phyloP scores from a whole-genome alignment of 2,797 vertebrate species.

The Lutra lutra region DNA sequence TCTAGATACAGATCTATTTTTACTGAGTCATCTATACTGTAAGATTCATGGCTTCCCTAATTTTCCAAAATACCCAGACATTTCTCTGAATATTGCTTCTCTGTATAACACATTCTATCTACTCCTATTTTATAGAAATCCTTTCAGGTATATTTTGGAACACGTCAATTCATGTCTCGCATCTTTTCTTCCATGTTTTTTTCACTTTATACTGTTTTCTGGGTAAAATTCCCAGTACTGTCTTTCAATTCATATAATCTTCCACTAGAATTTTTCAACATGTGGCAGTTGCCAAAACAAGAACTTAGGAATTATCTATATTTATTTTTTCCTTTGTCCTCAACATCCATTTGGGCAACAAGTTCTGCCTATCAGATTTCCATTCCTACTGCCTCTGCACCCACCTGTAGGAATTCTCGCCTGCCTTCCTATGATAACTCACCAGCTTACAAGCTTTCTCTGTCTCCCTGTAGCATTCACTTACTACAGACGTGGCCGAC shows the following conservation, averaged over 20 bases:
- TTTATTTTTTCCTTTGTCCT: background rate
- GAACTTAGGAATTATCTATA: background rate
- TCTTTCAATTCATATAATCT: background rate
- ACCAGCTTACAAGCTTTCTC: background rate
- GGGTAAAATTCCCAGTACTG: background rate
- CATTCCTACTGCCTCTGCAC: background rate
- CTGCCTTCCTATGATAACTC: background rate
- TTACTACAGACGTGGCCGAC: background rate
- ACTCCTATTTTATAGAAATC: background rate
- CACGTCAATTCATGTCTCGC: background rate
- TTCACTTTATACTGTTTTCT: background rate
- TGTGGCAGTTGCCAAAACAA: background rate
- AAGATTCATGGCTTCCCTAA: background rate
- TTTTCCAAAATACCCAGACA: background rate
- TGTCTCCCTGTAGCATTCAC: background rate
- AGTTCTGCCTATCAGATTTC: background rate
- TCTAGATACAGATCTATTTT: background rate
- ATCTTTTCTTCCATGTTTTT: background rate
- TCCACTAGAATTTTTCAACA: background rate
- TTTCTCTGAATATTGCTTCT: background rate
- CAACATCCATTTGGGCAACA: background rate
- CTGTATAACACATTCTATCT: background rate
- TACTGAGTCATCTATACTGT: background rate
- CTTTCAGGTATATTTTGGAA: background rate
- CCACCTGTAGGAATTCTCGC: background rate